phyloP scores from a whole-genome alignment of 2,888 invertebrate species.

The Euspilapteryx auroguttella region DNA sequence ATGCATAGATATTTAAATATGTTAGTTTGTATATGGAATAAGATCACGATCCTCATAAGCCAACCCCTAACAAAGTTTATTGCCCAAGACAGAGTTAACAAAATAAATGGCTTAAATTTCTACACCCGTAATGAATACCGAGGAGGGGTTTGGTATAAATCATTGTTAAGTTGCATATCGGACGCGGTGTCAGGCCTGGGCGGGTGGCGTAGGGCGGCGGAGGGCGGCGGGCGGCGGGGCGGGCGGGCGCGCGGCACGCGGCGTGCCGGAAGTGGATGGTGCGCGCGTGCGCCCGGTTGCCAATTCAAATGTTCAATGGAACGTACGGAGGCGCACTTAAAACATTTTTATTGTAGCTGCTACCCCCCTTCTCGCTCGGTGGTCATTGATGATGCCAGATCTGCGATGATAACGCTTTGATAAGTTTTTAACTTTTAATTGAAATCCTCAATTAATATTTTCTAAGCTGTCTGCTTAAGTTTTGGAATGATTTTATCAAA shows the following conservation, averaged over 20 bases:
- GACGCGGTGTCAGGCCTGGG: conserved; percentile 16
- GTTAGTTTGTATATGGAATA: too few relatives aligned
- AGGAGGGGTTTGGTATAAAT: conserved; percentile 50
- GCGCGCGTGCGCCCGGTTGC: conserved; percentile 38
- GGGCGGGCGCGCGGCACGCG: conserved; percentile 25
- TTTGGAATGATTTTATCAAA: too few relatives aligned
- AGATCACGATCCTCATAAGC: conserved; percentile 26
- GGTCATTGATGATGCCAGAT: too few relatives aligned
- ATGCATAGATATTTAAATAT: too few relatives aligned
- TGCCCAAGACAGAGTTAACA: conserved; percentile 51
- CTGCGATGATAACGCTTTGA: too few relatives aligned
- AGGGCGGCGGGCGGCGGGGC: conserved; percentile 7
- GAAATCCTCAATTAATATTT: too few relatives aligned
- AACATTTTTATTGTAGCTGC: conserved; percentile 49
- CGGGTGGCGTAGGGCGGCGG: conserved; percentile 4
- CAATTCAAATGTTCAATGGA: conserved; percentile 45
- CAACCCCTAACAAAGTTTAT: conserved; percentile 40
- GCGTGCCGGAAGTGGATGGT: conserved; percentile 31
- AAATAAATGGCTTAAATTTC: conserved; percentile 62
- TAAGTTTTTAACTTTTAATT: too few relatives aligned
- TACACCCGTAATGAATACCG: conserved; percentile 59
- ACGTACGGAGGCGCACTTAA: conserved; percentile 56
- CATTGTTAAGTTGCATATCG: conserved; percentile 53
- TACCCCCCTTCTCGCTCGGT: too few relatives aligned
- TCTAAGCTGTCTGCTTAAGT: too few relatives aligned